Evolutionary conservation across 2,797 vertebrate species (phyloP), one percentile per base, ranked within the genome.

Genomic region (Pipistrellus pygmaeus): DNA sequence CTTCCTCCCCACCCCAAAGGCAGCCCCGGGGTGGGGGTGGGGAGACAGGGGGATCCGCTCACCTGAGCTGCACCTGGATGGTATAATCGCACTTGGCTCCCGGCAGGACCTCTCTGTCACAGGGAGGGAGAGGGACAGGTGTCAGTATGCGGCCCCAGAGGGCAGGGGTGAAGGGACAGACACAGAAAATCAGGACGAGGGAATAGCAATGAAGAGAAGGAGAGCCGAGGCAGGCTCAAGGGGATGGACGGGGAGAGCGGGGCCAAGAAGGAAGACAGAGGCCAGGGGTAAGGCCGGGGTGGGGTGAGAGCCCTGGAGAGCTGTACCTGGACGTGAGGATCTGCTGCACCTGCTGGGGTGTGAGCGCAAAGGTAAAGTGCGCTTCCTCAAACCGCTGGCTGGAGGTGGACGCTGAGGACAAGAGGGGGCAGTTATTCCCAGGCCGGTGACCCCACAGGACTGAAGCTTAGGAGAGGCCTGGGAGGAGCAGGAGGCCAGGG

Each of bases 311-410:
- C 44, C 6, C 44, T 32, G 25, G 41, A 15, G 15, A 32, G 12
- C 21, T 3, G 7, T 90, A 98, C 98, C 98, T 98, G 90, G 98
- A 98, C 0, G 98, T 96, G 72, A 98, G 98, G 53, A 98, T 98
- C 97, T 98, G 98, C 48, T 98, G 98, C 12, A 98, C 98, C 23
- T 98, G 98, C 95, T 98, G 98, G 2, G 98, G 98, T 0, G 98
- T 98, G 3, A 98, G 94, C 3, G 98, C 98, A 7, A 98, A 98
- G 38, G 98, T 98, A 51, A 98, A 98, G 30, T 98, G 98, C 0
- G 98, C 98, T 92, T 98, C 98, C 66, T 98, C 98, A 1, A 98
- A 98, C 25, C 98, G 82, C 86, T 98, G 98, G 48, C 97, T 97
- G 57, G 94, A 98, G 0, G 97, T 97, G 0, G 98, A 98, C 1